Evolutionary conservation across 2,888 invertebrate genomes (phyloP), one percentile per base, ranked within the genome.

Genomic region (Amorpha juglandis): DNA sequence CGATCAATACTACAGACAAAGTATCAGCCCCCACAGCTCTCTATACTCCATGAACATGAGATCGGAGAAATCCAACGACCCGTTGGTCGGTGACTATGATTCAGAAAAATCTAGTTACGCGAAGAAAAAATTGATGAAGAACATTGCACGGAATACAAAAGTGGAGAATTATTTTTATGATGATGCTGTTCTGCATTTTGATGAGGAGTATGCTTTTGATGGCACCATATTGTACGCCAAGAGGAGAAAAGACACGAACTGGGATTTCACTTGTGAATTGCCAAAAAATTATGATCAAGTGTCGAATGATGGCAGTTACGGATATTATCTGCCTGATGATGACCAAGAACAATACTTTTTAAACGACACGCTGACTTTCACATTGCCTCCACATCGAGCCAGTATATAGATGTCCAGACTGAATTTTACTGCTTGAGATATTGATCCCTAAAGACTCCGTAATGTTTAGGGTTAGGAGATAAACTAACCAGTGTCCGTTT

Each of bases 51-150:
- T 92, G 84, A 90, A 89, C 42, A 71, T 90, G 42, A 78, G 85
- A 55, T 82, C 89, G 0, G 93, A 91, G 11, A 90, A 90, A 0
- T 90, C 90, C 76, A 90, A 92, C 71, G 94, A 94, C 66, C 93
- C 93, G 0, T 63, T 94, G 62, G 91, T 94, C 0, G 91, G 92
- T 70, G 93, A 94, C 68, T 93, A 91, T 64, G 91, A 91, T 66
- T 93, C 93, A 0, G 94, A 93, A 62, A 91, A 89, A 69, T 91
- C 89, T 0, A 93, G 91, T 71, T 94, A 94, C 76, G 93, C 92
- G 0, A 88, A 84, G 65, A 90, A 89, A 74, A 94, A 94, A 62
- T 70, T 94, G 0, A 84, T 92, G 86, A 91, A 87, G 53, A 94
- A 94, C 67, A 93, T 94, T 63, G 89, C 90, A 0, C 83, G 94